A percentile compares a stretch with the other conserved stretches of the same genome.
Evolutionary conservation across 2,888 invertebrate genomes (phyloP).

Genomic region (Amphimallon solstitiale): DNA sequence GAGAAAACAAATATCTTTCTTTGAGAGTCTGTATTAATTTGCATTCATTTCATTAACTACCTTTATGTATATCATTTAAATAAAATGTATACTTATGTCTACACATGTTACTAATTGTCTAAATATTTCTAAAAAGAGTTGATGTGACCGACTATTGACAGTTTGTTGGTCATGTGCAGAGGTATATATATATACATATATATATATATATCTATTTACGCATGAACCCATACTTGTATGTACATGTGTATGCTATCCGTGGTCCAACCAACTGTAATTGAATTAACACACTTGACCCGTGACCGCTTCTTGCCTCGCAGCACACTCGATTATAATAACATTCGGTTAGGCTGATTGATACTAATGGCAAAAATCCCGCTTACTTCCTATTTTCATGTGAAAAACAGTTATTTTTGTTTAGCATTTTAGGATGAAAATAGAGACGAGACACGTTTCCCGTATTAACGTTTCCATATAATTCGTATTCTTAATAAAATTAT

Average conservation of each 20-base stretch:
- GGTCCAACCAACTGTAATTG: constrained; percentile 39
- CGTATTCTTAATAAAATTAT: constrained; percentile 16
- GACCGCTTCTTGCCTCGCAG: constrained; percentile 40
- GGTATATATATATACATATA: constrained; percentile 8
- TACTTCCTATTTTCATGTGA: constrained; percentile 36
- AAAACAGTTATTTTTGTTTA: constrained; percentile 33
- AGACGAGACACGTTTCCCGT: constrained; percentile 29
- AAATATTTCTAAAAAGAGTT: constrained; percentile 21
- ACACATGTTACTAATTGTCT: constrained; percentile 3
- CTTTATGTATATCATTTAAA: neutral
- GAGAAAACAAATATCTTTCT: too few relatives aligned
- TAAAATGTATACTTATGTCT: neutral
- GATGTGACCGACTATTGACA: constrained; percentile 23
- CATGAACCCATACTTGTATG: neutral
- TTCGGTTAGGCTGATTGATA: constrained; percentile 37
- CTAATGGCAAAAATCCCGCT: constrained; percentile 36
- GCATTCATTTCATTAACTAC: constrained; percentile 3
- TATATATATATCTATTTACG: neutral
- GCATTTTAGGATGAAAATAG: constrained; percentile 26
- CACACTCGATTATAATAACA: constrained; percentile 40
- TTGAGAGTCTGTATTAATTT: neutral
- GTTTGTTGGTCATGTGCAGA: constrained; percentile 8
- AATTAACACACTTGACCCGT: constrained; percentile 44
- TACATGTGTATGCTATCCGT: constrained; percentile 11
- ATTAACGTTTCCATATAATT: constrained; percentile 26